Percentiles rank a stretch among this genome's conserved stretches.
Conservation (phyloP, 2,888 invertebrate species). For the Physocephala rufipes region DNA sequence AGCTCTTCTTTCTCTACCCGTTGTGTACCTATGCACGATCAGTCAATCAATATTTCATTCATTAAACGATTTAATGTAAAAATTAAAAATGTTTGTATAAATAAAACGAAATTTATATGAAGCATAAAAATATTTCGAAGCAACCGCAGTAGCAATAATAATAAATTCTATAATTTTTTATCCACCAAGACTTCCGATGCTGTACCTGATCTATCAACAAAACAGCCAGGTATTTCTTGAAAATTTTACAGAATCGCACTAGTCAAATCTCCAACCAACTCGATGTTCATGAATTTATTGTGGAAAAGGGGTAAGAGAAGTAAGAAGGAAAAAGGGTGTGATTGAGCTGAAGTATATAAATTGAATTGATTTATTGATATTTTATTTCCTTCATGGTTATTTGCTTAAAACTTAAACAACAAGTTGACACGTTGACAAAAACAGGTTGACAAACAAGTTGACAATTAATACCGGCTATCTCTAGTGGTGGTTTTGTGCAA, state of each 20-base stretch:
- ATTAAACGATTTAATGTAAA: slow-evolving; percentile 18
- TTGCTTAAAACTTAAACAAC: no score
- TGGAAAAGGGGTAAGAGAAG: neutral
- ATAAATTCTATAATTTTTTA: neutral
- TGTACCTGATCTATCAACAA: no score
- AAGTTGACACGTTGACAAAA: slow-evolving; percentile 29
- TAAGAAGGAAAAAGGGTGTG: neutral
- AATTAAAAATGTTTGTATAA: slow-evolving; percentile 7
- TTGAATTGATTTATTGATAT: slow-evolving; percentile 35
- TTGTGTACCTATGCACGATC: no score
- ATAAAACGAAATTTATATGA: slow-evolving; percentile 13
- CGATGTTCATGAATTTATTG: no score
- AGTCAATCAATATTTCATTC: no score
- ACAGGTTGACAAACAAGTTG: no score
- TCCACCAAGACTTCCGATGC: neutral
- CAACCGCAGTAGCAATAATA: slow-evolving; percentile 3
- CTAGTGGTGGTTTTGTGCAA: slow-evolving; percentile 12
- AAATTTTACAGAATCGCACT: neutral
- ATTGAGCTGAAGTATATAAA: neutral
- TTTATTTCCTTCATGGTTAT: slow-evolving; percentile 27
- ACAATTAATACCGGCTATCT: no score
- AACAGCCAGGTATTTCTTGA: no score
- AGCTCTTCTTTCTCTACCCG: no score
- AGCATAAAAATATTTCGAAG: neutral
- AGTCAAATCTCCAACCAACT: no score